A percentile compares a stretch with the other conserved stretches of the same genome.
phyloP scores from a whole-genome alignment of 2,888 invertebrate species.

The Melinopterus prodromus region DNA sequence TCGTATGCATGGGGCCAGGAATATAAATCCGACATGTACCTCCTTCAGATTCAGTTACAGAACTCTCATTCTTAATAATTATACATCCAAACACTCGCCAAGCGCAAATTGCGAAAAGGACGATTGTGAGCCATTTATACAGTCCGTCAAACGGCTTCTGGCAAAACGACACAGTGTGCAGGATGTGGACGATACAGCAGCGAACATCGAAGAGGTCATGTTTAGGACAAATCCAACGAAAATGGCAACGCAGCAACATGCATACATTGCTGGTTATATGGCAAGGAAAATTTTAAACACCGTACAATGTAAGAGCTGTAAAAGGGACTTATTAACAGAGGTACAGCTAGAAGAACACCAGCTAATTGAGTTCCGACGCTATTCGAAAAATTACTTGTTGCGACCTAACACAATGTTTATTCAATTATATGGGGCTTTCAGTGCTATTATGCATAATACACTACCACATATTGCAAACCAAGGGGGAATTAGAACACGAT shows the following conservation, averaged over 20 bases:
- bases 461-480: constrained; percentile 10
- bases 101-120: no score
- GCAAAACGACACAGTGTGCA: no score
- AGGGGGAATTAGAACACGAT: not conserved
- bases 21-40: no score
- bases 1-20: no score
- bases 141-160: no score
- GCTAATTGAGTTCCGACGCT: not conserved
- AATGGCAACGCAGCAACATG: not conserved
- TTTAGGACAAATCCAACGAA: no score
- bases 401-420: not conserved
- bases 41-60: no score
- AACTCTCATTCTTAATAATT: no score
- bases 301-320: not conserved
- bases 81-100: no score
- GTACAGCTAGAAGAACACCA: not conserved
- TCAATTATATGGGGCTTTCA: not conserved
- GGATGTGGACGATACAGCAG: no score
- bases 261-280: constrained; percentile 12
- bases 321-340: not conserved
- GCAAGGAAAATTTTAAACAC: not conserved
- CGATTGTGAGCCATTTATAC: no score
- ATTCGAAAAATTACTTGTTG: not conserved
- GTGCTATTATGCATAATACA: not conserved
- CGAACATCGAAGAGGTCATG: no score